Evolutionary conservation across 2,888 invertebrate genomes (phyloP).

Genomic region (Chaitophorus viminalis): DNA sequence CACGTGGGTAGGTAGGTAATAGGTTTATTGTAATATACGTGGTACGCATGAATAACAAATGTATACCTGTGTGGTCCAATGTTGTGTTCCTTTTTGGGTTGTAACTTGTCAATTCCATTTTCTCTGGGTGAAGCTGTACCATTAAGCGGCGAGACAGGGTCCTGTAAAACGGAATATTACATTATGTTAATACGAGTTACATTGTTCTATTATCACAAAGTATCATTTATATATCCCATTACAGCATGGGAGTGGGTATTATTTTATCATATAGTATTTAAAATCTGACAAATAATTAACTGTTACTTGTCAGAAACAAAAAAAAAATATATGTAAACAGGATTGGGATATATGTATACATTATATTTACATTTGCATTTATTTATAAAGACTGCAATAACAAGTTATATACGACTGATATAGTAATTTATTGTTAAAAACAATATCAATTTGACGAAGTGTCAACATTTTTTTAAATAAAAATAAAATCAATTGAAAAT

Average conservation of each 20-base stretch:
- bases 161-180: conserved; percentile 68
- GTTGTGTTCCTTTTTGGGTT: conserved; percentile 78
- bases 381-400: too few relatives aligned
- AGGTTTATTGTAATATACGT: neutral
- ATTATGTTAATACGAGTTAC: conserved; percentile 41
- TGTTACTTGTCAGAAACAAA: neutral
- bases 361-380: too few relatives aligned
- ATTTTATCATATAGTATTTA: neutral
- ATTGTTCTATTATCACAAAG: neutral
- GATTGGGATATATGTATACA: neutral
- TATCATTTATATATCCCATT: neutral
- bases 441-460: too few relatives aligned
- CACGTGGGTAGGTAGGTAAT: neutral
- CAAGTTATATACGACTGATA: too few relatives aligned
- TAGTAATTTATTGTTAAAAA: too few relatives aligned
- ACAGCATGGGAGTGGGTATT: neutral
- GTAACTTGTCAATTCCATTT: conserved; percentile 84
- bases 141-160: conserved; percentile 78
- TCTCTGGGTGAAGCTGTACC: conserved; percentile 91
- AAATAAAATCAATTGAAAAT: too few relatives aligned
- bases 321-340: neutral
- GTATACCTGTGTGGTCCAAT: conserved; percentile 74
- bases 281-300: neutral
- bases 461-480: too few relatives aligned
- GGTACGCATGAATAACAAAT: neutral